Evolutionary conservation across 1,140 invertebrate species (phyloP), one percentile per base, ranked within the genome.

Genomic region (Hylyphantes graminicola): DNA sequence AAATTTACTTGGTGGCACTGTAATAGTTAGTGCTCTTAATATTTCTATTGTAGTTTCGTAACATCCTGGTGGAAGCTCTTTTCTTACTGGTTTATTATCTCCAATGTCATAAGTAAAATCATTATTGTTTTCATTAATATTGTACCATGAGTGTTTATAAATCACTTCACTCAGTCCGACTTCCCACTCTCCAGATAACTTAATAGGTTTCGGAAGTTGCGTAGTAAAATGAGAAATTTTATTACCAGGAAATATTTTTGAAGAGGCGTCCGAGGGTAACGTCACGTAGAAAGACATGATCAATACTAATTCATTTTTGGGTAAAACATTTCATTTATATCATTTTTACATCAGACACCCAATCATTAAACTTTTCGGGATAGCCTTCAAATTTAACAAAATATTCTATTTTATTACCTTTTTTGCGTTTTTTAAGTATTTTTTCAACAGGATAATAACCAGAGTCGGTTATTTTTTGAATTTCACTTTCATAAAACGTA

Each of bases 401-500:
- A 77, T 80, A 85, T 70, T 75, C n/a, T 12, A 51, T 48, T 61
- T 77, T 61, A 4, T 51, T 5, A 10, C 5, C 12, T 6, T 51
- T 76, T 75, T 76, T 19, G 21, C 15, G 48, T 59, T 70, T 50
- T 81, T 61, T 8, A 55, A 48, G 35, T 9, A 50, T 7, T 51
- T 59, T 81, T 61, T 72, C 78, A 2, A 17, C 35, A 15, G 67
- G 15, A 48, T 72, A 70, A 57, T 57, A 61, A 51, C 35, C 54
- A 17, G 21, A 48, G 48, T 57, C 13, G 8, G 12, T 13, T 54
- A 70, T 54, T 7, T 80, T 68, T 55, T 80, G 77, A 7, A 85
- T 17, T 85, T 81, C 86, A 21, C 19, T 17, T 54, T 73, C 82
- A 74, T 86, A 86, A 67, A 86, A 87, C 19, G 73, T 80, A 13